phyloP scores from a whole-genome alignment of 2,797 vertebrate genomes.

The Orientallactaga sibirica region DNA sequence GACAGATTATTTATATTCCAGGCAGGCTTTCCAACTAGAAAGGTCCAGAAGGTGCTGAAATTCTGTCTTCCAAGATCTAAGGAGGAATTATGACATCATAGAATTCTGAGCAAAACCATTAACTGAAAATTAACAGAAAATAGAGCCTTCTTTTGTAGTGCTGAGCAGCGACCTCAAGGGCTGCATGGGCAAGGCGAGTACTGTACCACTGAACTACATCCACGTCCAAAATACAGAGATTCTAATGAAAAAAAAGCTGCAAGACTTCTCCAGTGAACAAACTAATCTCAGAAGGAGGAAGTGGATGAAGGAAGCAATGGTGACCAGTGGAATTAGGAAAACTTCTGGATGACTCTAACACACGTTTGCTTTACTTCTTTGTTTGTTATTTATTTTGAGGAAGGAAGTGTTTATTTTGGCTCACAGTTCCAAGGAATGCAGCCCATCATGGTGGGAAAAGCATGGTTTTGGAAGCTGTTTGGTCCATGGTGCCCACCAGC shows the following conservation, averaged over 20 bases:
- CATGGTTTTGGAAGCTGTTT: background rate
- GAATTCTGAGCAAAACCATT: background rate
- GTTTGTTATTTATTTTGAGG: background rate
- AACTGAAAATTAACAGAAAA: constrained; percentile 8
- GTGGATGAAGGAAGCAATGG: background rate
- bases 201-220: background rate
- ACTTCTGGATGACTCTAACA: background rate
- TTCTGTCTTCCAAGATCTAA: background rate
- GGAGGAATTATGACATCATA: background rate
- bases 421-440: background rate
- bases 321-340: background rate
- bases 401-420: background rate
- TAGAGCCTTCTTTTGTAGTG: background rate
- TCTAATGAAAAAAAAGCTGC: background rate
- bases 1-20: background rate
- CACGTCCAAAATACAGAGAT: background rate
- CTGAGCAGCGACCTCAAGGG: background rate
- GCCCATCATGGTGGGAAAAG: background rate
- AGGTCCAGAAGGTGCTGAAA: constrained; percentile 12
- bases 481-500: background rate
- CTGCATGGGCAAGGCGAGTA: no score
- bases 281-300: background rate
- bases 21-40: background rate
- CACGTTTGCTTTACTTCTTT: background rate
- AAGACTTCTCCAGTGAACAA: background rate